A percentile compares a stretch with the other conserved stretches of the same genome.
phyloP scores from a whole-genome alignment of 1,140 invertebrate genomes.

The Drosophila trapezifrons region DNA sequence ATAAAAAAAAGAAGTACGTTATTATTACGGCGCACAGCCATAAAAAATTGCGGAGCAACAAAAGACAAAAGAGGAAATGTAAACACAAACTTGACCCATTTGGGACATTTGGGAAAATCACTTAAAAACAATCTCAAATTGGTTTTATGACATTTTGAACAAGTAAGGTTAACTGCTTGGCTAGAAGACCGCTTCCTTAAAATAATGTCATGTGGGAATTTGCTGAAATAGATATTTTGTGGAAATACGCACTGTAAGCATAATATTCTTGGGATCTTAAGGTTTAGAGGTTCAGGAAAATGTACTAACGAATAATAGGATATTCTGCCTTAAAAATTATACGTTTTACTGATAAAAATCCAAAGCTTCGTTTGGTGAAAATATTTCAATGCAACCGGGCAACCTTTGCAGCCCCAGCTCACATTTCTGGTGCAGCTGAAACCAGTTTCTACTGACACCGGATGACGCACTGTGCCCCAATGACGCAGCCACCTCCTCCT shows the following conservation, averaged over 20 bases:
- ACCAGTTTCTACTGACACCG: constrained; percentile 56
- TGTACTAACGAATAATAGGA: not conserved
- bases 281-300: not conserved
- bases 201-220: constrained; percentile 1
- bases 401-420: constrained; percentile 46
- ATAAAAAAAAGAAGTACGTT: constrained; percentile 40
- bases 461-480: constrained; percentile 49
- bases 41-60: constrained; percentile 47
- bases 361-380: not conserved
- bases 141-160: constrained; percentile 27
- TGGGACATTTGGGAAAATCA: constrained; percentile 31
- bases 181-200: constrained; percentile 9
- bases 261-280: not conserved
- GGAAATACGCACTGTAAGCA: not conserved
- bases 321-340: not conserved
- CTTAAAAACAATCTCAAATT: constrained; percentile 19
- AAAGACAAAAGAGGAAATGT: constrained; percentile 51
- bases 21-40: constrained; percentile 46
- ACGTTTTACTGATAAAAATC: not conserved
- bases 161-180: constrained; percentile 21
- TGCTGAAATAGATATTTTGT: too few relatives aligned
- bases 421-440: constrained; percentile 38
- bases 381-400: constrained; percentile 19
- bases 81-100: constrained; percentile 77
- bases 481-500: constrained; percentile 14